Base-by-base conservation (phyloP, 1,140 invertebrate genomes). In the Goniozus legneri region DNA sequence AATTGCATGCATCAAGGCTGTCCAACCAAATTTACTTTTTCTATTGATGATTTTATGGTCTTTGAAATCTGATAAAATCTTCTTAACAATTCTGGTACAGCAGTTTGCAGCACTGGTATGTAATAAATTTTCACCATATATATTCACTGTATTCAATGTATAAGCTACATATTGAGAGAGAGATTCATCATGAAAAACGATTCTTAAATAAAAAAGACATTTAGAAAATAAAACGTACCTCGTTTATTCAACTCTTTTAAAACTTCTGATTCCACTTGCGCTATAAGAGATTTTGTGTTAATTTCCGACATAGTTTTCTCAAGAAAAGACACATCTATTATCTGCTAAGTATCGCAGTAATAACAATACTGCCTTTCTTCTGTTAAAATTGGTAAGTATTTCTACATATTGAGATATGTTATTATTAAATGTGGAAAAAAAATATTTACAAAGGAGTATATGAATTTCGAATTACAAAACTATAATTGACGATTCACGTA, bases 1-100 rank as follows among this genome's bases (percentile, higher is more conserved):
- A 47, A 77, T 54, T 3, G 78, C 77, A 52, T 78, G 71, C 77
- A 79, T 79, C 19, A 80, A 44, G 6, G 79, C 77, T 7, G 77
- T 79, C 77, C 77, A 79, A 2, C 77, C 77, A 51, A 76, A 71
- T 56, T 68, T 69, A 59, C 78, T 80, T 77, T 67, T 35, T 65
- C 58, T 42, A 61, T 70, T 40, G 4, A 27, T 6, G 10, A 10
- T 10, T 6, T 6, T 10, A 27, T 6, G 10, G 10, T 58, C 69
- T 68, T 8, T 44, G 52, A 39, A 41, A 67, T 45, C 16, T 57
- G 20, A 32, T 47, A 2, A 35, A 0, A 2, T 2, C 45, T 40
- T 10, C 56, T 32, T 4, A 55, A 35, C n/a, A 58, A 57, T 36
- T 48, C 33, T 21, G 73, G 47, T 30, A 16, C 65, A 75, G 12